phyloP scores from a whole-genome alignment of 1,140 invertebrate species.

The Drosophila melanica region DNA sequence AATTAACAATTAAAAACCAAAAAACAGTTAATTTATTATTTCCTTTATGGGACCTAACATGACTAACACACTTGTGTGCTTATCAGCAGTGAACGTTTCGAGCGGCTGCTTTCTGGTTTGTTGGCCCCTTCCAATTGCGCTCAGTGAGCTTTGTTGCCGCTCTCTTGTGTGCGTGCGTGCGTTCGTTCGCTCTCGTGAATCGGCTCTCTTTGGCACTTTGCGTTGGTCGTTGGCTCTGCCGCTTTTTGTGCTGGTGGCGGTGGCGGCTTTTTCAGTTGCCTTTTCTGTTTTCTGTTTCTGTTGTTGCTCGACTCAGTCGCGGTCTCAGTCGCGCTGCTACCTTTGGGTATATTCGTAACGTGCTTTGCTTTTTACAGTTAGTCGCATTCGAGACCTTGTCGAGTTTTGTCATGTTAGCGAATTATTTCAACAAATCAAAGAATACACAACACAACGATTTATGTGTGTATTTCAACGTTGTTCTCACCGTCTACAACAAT shows the following conservation, averaged over 20 bases:
- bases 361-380: constrained; percentile 84
- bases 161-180: constrained; percentile 19
- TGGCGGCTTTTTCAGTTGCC: constrained; percentile 48
- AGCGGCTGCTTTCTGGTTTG: constrained; percentile 27
- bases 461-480: constrained; percentile 37
- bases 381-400: constrained; percentile 84
- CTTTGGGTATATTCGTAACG: constrained; percentile 82
- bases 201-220: constrained; percentile 9
- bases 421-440: constrained; percentile 46
- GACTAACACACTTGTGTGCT: not conserved
- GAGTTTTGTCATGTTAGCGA: constrained; percentile 83
- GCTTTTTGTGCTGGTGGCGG: constrained; percentile 35
- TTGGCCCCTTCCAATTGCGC: constrained; percentile 30
- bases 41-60: not conserved
- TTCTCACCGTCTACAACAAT: constrained; percentile 25
- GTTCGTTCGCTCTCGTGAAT: constrained; percentile 18
- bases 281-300: constrained; percentile 35
- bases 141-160: constrained; percentile 45
- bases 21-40: too few relatives aligned
- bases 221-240: constrained; percentile 39
- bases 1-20: too few relatives aligned
- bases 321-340: constrained; percentile 50
- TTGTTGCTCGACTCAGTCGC: constrained; percentile 47
- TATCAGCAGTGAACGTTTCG: constrained; percentile 17
- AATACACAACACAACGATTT: constrained; percentile 27